Evolutionary conservation across 2,888 invertebrate species (phyloP), one percentile per base, ranked within the genome.

Genomic region (Cylindroiulus punctatus): DNA sequence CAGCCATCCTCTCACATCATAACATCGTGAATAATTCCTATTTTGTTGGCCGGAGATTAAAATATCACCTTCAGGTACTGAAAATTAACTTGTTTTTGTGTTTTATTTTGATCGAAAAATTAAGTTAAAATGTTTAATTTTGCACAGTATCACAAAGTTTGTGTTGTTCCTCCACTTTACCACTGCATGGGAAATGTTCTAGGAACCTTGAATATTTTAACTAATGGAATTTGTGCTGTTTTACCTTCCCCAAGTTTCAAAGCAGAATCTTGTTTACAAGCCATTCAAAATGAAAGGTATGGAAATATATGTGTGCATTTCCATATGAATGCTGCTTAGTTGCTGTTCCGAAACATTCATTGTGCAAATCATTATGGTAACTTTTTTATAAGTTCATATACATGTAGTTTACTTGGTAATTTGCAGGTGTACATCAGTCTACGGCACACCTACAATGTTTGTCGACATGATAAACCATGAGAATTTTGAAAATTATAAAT

Each of bases 381-480:
- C 5, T 81, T 17, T 22, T 81, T 52, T 88, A n/a, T n/a, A n/a
- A n/a, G n/a, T n/a, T n/a, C n/a, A n/a, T n/a, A n/a, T n/a, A n/a
- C n/a, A n/a, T n/a, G n/a, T n/a, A n/a, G n/a, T n/a, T n/a, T n/a
- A n/a, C n/a, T n/a, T 7, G 36, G 7, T 36, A 36, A 36, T 7
- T 7, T 89, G 84, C 89, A 95, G 95, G 89, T 95, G 96, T 89
- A 93, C 93, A 0, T 91, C 94, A 0, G 90, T 94, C 40, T 94
- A 94, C 89, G 96, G 96, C 57, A 96, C 96, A 0, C 96, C 97
- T 10, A 96, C 97, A 2, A 96, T 96, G 96, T 95, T 95, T 90
- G 93, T 95, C 19, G 96, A 96, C 91, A 92, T 96, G 88, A 90
- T 96, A 76, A 92, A 92, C 40, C 90, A 90, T 7, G 93, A 93